Conservation (phyloP, 2,797 vertebrate species). For the Neosilurus hyrtlii region DNA sequence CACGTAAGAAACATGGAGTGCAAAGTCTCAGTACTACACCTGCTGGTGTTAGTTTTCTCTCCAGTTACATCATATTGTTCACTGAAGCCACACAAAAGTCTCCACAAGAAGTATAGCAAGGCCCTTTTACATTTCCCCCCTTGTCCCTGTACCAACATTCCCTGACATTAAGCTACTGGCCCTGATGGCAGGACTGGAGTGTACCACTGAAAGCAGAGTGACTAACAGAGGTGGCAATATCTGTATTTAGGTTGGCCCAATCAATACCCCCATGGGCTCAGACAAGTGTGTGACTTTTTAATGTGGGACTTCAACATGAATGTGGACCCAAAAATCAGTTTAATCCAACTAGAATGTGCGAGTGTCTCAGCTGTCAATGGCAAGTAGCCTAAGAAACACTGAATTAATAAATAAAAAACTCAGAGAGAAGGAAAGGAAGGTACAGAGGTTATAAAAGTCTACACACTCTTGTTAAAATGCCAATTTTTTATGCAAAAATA, state of each 20-base stretch:
- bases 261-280: constrained; percentile 67
- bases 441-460: constrained; percentile 42
- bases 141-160: constrained; percentile 4
- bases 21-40: background rate
- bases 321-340: constrained; percentile 73
- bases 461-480: background rate
- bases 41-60: background rate
- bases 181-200: constrained; percentile 55
- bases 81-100: constrained; percentile 4
- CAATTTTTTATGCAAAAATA: too few relatives aligned
- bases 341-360: constrained; percentile 72
- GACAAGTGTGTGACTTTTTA: constrained; percentile 30
- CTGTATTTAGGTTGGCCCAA: constrained; percentile 65
- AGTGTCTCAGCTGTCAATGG: constrained; percentile 69
- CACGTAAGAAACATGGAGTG: background rate
- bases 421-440: background rate
- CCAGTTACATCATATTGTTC: constrained; percentile 8
- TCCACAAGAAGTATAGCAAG: background rate
- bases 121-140: too few relatives aligned
- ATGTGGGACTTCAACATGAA: too few relatives aligned
- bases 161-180: constrained; percentile 60
- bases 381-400: constrained; percentile 13
- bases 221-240: constrained; percentile 47
- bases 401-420: constrained; percentile 16
- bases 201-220: constrained; percentile 8